A percentile compares a stretch with the other conserved stretches of the same genome.
phyloP scores from a whole-genome alignment of 92 coral and sea anemone genomes.

The Zoanthus solanderi region DNA sequence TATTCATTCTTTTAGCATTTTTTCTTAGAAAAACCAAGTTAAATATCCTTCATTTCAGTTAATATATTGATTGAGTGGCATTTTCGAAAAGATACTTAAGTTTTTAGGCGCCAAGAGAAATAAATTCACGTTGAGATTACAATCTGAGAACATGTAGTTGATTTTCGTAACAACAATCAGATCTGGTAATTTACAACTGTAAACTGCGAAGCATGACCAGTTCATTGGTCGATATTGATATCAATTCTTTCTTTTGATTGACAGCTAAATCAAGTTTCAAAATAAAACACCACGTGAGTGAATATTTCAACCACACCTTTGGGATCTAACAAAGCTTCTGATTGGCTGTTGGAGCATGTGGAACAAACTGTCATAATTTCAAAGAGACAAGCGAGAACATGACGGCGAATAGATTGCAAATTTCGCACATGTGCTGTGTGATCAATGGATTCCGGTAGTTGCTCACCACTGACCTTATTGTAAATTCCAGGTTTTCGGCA shows the following conservation, averaged over 20 bases:
- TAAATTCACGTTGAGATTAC: slow-evolving; percentile 19
- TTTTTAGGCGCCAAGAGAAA: slow-evolving; percentile 9
- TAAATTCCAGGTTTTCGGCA: slow-evolving; percentile 50
- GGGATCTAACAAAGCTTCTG: slow-evolving; percentile 42
- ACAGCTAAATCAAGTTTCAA: slow-evolving; percentile 78
- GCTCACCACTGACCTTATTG: slow-evolving; percentile 26
- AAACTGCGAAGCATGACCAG: slow-evolving; percentile 42
- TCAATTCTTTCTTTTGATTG: slow-evolving; percentile 74
- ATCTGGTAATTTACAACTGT: slow-evolving; percentile 56
- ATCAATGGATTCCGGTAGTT: slow-evolving; percentile 56
- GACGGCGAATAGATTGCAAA: slow-evolving; percentile 53
- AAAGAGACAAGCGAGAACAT: slow-evolving; percentile 65
- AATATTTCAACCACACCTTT: slow-evolving; percentile 42
- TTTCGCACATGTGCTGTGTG: slow-evolving; percentile 64
- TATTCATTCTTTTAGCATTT: background rate
- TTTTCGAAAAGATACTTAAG: background rate
- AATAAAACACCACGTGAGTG: slow-evolving; percentile 79
- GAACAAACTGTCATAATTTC: slow-evolving; percentile 47
- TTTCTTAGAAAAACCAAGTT: background rate
- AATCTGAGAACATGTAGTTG: slow-evolving; percentile 53
- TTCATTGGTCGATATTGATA: slow-evolving; percentile 54
- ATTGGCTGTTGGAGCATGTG: slow-evolving; percentile 28
- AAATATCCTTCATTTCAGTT: background rate
- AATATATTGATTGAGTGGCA: background rate
- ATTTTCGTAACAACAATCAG: slow-evolving; percentile 35